phyloP scores from a whole-genome alignment of 2,797 vertebrate genomes.

The Myotis planiceps region DNA sequence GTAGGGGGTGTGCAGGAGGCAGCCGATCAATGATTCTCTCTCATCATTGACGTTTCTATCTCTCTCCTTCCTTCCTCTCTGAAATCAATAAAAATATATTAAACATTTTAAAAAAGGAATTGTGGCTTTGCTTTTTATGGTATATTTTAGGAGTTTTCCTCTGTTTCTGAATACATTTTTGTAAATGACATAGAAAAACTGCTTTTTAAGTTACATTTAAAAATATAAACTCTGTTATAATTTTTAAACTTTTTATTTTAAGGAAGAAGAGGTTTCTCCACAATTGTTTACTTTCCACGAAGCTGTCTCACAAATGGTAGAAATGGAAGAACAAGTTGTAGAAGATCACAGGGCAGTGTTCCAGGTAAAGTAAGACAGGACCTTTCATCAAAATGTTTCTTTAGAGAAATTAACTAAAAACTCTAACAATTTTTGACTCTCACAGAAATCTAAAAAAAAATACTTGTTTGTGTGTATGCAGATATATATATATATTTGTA shows the following conservation, averaged over 20 bases:
- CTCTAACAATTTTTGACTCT: background rate
- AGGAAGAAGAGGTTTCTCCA: constrained; percentile 98
- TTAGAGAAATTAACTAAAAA: background rate
- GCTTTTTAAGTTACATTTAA: background rate
- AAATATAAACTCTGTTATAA: background rate
- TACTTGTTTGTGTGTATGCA: background rate
- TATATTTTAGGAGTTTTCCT: constrained; percentile 16
- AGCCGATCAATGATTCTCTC: no score
- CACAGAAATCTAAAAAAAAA: background rate
- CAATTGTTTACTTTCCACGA: constrained; percentile 98
- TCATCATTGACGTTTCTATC: no score
- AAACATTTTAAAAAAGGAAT: background rate
- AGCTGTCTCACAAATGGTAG: constrained; percentile 97
- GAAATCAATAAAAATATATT: no score
- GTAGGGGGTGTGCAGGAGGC: no score
- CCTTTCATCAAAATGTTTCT: background rate
- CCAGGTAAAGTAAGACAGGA: constrained; percentile 89
- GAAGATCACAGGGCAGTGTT: constrained; percentile 97
- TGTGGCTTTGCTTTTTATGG: background rate
- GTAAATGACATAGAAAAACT: constrained; percentile 22
- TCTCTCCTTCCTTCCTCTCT: no score
- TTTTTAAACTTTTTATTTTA: constrained; percentile 67
- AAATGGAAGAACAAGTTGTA: constrained; percentile 99
- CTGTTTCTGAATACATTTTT: constrained; percentile 23
- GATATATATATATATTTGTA: background rate